Percentiles rank a stretch among this genome's conserved stretches.
These are phyloP conservation scores for Bubo bubo DNA, from an alignment of 2,113 vertebrate genomes.

Conservation along the genomic window DNA sequence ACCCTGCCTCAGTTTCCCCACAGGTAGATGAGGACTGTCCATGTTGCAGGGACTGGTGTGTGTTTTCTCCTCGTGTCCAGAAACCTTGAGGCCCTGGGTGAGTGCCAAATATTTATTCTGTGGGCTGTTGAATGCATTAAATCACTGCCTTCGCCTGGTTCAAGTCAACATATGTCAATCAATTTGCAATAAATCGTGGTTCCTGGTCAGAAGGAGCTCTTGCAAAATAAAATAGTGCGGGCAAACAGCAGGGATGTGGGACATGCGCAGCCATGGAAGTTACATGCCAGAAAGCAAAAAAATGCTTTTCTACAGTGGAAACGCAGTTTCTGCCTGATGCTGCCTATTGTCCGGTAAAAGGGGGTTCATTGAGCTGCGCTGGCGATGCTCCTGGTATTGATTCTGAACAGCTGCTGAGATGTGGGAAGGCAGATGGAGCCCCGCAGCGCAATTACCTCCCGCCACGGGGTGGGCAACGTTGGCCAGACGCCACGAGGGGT, in stretches of 20 bases:
- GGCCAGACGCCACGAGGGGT: background rate
- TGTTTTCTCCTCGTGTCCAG: background rate
- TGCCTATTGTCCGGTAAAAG: background rate
- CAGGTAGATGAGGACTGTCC: background rate
- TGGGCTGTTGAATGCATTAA: background rate
- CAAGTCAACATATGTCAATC: background rate
- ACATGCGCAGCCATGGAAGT: background rate
- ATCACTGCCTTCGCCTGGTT: background rate
- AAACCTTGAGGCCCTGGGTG: background rate
- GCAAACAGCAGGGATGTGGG: background rate
- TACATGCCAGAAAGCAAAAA: background rate
- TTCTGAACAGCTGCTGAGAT: slow-evolving; percentile 1
- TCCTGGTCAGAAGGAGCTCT: background rate
- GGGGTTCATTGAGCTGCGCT: background rate
- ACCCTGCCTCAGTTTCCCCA: background rate
- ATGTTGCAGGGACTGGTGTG: background rate
- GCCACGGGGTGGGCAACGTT: background rate
- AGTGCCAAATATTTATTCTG: background rate
- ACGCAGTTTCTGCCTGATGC: background rate
- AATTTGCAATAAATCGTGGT: background rate
- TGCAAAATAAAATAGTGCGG: background rate
- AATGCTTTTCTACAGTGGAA: background rate
- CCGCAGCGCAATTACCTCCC: background rate
- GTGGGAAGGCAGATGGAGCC: slow-evolving; percentile 34
- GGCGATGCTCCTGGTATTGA: background rate